Percentiles rank a stretch among this genome's conserved stretches.
Conservation (phyloP, 2,113 vertebrate species). For the Gymnobelideus leadbeateri region DNA sequence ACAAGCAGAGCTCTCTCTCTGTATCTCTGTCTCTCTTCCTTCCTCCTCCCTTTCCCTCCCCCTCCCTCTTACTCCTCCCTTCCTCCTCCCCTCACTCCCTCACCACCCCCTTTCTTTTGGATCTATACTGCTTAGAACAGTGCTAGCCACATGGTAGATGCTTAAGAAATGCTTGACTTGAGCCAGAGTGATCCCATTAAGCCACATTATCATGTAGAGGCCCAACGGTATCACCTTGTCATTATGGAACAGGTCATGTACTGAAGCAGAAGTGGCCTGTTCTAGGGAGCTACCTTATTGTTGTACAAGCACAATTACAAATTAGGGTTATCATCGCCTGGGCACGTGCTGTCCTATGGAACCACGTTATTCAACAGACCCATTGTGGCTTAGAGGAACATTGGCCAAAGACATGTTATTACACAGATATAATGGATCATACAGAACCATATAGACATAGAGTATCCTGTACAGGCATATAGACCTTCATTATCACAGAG, state of each 20-base stretch:
- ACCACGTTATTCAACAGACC: not conserved
- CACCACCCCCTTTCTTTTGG: not conserved
- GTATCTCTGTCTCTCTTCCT: rapidly evolving
- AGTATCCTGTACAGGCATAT: too few relatives aligned
- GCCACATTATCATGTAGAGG: not conserved
- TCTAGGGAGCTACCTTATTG: not conserved
- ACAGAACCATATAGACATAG: not conserved
- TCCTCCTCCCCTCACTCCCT: too few relatives aligned
- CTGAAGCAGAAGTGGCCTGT: not conserved
- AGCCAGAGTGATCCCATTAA: not conserved
- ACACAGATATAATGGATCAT: not conserved
- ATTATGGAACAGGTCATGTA: not conserved
- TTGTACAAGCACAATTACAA: not conserved
- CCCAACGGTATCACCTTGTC: not conserved
- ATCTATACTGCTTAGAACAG: not conserved
- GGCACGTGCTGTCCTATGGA: not conserved
- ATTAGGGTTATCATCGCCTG: not conserved
- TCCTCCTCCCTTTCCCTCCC: not conserved
- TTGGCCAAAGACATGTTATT: not conserved
- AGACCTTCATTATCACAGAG: too few relatives aligned
- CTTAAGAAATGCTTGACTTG: not conserved
- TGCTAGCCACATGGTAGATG: not conserved
- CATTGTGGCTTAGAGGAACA: not conserved
- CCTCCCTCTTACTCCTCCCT: too few relatives aligned
- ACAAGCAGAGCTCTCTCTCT: not conserved